Base-by-base conservation (phyloP, 2,113 vertebrate species). In the Nicator chloris region DNA sequence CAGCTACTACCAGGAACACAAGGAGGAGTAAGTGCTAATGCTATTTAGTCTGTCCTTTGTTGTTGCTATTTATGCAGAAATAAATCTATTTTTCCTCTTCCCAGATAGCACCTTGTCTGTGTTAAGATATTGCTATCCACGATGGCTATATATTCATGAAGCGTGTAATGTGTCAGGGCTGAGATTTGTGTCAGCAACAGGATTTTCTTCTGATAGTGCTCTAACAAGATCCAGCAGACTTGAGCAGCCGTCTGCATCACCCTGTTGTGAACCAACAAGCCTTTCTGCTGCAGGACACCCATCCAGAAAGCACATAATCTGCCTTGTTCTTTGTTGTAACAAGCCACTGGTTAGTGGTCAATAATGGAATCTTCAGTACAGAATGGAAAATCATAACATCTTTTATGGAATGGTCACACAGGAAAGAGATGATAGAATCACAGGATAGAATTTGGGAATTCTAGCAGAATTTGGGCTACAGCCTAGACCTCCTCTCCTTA, bases 1-100 rank as follows among this genome's bases (percentile, higher is more conserved):
- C 83, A 97, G 97, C 40, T 98, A 94, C 95, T 99, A 99, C 94
- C 97, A 98, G 91, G 97, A 97, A 42, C 98, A 99, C 93, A 98
- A 97, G 95, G 96, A 98, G 27, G 97, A 98, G 99, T 99, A 96
- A 98, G 98, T 96, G 33, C 31, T 63, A 56, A 49, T 20, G 31
- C 14, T 80, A 56, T 33, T 35, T 73, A 28, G 7, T 49, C 16
- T n/a, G 40, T 17, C 22, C 22, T 80, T 69, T 77, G 31, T 61
- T 2, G 3, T 22, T 64, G 54, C 23, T 49, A 19, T 35, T 90
- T 69, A 49, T 6, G 16, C 49, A 79, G 40, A 90, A 90, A 77
- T 47, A 75, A 77, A 56, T 19, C 33, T 53, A 5, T 13, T 70
- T 73, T 81, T 42, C 28, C 8, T 54, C 35, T 82, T 88, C 42